phyloP scores from a whole-genome alignment of 2,113 vertebrate species.

The Octodon degus region DNA sequence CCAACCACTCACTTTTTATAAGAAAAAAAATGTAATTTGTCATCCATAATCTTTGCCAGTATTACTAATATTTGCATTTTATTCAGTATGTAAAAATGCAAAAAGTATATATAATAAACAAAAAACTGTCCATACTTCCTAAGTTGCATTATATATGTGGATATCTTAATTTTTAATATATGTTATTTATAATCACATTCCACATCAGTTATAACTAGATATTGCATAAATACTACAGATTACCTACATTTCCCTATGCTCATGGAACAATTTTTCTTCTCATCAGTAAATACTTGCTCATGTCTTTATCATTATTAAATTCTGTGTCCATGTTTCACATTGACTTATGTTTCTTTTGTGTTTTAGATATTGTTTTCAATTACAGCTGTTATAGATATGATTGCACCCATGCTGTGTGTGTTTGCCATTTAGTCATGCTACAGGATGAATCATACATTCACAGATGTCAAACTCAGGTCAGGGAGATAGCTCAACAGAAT shows the following conservation, averaged over 20 bases:
- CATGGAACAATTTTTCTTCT: not conserved
- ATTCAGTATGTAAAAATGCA: not conserved
- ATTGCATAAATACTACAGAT: not conserved
- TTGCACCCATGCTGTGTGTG: not conserved
- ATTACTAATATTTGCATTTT: not conserved
- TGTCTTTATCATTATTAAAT: not conserved
- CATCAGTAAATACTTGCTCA: not conserved
- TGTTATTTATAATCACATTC: not conserved
- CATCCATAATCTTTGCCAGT: not conserved
- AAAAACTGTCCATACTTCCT: not conserved
- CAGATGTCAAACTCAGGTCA: not conserved
- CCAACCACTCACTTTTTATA: not conserved
- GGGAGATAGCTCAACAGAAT: no score
- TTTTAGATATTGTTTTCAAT: not conserved
- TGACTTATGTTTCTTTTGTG: not conserved
- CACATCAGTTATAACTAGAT: not conserved
- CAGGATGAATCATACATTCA: not conserved
- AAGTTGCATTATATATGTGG: not conserved
- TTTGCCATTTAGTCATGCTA: not conserved
- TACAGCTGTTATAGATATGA: not conserved
- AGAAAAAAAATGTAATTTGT: not conserved
- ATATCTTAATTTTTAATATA: constrained; percentile 3
- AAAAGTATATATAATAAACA: not conserved
- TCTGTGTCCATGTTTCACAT: not conserved
- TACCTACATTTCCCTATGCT: not conserved